A percentile compares a stretch with the other conserved stretches of the same genome.
phyloP scores from a whole-genome alignment of 2,797 vertebrate genomes.

The Knipowitschia caucasica region DNA sequence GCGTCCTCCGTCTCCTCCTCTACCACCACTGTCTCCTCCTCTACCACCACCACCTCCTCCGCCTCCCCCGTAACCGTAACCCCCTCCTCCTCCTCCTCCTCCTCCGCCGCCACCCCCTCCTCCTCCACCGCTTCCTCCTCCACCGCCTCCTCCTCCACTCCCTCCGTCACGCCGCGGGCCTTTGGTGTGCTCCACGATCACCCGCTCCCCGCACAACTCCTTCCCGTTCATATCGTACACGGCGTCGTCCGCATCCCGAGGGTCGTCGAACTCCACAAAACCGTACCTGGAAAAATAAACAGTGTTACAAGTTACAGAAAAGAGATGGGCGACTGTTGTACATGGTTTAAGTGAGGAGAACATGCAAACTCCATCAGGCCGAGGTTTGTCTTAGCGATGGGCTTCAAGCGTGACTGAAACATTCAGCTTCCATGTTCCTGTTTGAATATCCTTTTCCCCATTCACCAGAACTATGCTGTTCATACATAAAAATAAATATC shows the following conservation, averaged over 20 bases:
- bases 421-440: too few species aligned
- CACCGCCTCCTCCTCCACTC: conserved; percentile 61
- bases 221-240: conserved; percentile 96
- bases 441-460: too few species aligned
- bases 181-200: conserved; percentile 95
- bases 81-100: conserved; percentile 4
- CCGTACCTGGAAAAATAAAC: conserved; percentile 87
- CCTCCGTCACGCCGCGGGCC: conserved; percentile 90
- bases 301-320: too few species aligned
- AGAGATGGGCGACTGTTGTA: too few species aligned
- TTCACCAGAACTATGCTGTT: too few species aligned
- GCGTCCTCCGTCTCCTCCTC: conserved; percentile 60
- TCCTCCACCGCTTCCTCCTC: not conserved
- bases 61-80: not conserved
- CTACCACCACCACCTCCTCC: not conserved
- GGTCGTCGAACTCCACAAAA: conserved; percentile 96
- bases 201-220: conserved; percentile 93
- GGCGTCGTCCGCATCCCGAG: conserved; percentile 93
- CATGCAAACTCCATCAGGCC: too few species aligned
- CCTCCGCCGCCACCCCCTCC: not conserved
- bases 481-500: too few species aligned
- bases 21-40: conserved; percentile 1
- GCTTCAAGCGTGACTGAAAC: too few species aligned
- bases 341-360: too few species aligned
- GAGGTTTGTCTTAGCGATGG: too few species aligned